Base-by-base conservation (phyloP, 2,888 invertebrate species). In the Meganola albula region DNA sequence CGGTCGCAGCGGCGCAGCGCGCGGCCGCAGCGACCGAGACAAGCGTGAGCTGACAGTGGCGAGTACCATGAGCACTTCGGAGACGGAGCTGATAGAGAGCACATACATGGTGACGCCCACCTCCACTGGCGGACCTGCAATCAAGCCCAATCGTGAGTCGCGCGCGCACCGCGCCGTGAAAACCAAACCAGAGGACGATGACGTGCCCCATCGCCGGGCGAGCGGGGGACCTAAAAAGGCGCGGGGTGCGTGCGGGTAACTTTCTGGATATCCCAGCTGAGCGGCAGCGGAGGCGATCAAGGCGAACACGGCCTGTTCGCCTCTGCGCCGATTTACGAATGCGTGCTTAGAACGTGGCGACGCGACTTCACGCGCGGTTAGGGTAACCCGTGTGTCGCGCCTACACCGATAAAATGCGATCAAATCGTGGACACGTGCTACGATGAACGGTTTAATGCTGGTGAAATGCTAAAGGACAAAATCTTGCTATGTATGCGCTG, bases 71-170 rank as follows among this genome's bases (percentile, higher is more conserved):
- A 96, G 93, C 88, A 97, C 97, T 93, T 98, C 98, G 88, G 97
- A 97, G 88, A 98, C 95, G 87, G 97, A 96, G 90, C 96, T 96
- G 92, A 98, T 98, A 89, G 96, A 96, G 89, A 97, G 93, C 89
- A 98, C 97, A 91, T 96, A 96, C 94, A 98, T 96, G 89, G 97
- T 97, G 90, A 97, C 96, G 87, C 96, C 96, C 87, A 98, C 97
- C 88, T 96, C 96, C 89, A 98, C 97, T 79, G 97, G 96, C 87
- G 94, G 93, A 92, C 95, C 96, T 97, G 93, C 87, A 95, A 89
- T 82, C 82, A 86, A 84, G 82, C 69, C 83, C 83, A 82, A 77
- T 75, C 46, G 76, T 84, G 73, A 84, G 82, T 78, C 55, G 67
- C 66, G 61, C 63, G 58, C 63, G 59, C 57, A 55, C 63, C 58